Conservation (phyloP, 2,113 vertebrate genomes). For the Mohoua ochrocephala region DNA sequence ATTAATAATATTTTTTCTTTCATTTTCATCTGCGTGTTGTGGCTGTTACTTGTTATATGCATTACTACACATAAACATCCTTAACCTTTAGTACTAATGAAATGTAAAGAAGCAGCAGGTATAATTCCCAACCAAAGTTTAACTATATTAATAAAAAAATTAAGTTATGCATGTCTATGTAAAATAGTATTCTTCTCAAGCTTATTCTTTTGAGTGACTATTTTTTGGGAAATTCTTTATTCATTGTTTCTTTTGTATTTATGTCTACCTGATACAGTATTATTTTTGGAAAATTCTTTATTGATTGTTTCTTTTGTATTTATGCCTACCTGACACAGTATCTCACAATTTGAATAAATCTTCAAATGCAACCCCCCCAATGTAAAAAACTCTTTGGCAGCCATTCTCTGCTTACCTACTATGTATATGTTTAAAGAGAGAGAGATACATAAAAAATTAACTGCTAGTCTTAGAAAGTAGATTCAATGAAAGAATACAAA, state of each 20-base stretch:
- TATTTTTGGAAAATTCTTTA: fast-evolving
- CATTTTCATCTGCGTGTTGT: not conserved
- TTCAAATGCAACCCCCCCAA: not conserved
- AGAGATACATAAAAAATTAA: not conserved
- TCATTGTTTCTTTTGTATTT: not conserved
- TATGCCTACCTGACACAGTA: not conserved
- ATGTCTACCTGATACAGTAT: not conserved
- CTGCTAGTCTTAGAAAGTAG: not conserved
- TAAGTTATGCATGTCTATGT: not conserved
- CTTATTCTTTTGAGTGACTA: not conserved
- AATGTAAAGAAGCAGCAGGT: not conserved
- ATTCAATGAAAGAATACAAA: not conserved
- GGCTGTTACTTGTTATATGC: not conserved
- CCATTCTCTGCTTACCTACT: not conserved
- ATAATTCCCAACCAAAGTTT: not conserved
- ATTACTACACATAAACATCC: not conserved
- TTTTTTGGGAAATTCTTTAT: fast-evolving
- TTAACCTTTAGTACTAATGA: not conserved
- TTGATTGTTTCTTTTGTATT: not conserved
- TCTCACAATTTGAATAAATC: not conserved
- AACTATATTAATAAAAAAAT: not conserved
- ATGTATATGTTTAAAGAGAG: fast-evolving
- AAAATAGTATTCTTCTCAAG: not conserved
- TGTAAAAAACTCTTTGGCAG: not conserved
- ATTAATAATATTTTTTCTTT: not conserved